Percentiles rank a stretch among this genome's conserved stretches.
phyloP scores from a whole-genome alignment of 2,888 invertebrate species.

The Xestia xanthographa region DNA sequence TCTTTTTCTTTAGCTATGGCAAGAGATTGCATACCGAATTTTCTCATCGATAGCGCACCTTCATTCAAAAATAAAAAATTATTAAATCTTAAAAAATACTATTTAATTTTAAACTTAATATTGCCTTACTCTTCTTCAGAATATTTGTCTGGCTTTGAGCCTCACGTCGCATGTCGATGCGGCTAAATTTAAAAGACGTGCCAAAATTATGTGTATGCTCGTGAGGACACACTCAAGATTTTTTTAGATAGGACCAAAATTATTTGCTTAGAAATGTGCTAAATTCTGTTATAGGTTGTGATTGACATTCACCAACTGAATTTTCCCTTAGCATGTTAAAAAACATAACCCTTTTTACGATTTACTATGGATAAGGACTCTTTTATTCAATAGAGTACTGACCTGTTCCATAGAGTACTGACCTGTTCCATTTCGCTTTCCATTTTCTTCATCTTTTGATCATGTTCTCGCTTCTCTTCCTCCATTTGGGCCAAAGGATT shows the following conservation, averaged over 20 bases:
- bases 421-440: slow-evolving; percentile 99
- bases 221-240: not conserved
- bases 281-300: not conserved
- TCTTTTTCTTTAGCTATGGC: no score
- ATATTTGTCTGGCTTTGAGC: not conserved
- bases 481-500: slow-evolving; percentile 99
- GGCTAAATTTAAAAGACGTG: not conserved
- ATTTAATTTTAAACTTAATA: not conserved
- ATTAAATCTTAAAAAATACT: not conserved
- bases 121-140: not conserved
- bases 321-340: not conserved
- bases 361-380: not conserved
- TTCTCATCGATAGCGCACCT: not conserved
- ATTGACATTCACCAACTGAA: not conserved
- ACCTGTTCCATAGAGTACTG: slow-evolving; percentile 94
- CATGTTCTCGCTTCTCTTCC: slow-evolving; percentile 99
- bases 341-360: not conserved
- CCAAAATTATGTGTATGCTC: not conserved
- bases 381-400: slow-evolving; percentile 21
- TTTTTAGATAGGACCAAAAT: not conserved
- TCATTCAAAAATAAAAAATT: not conserved
- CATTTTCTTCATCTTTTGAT: slow-evolving; percentile 99
- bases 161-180: no score
- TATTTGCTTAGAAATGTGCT: not conserved
- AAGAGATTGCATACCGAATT: not conserved